These are phyloP conservation scores for Amphimedon queenslandica DNA, from an alignment of 37 sponge, comb jelly and placozoan genomes.

Conservation along the genomic window DNA sequence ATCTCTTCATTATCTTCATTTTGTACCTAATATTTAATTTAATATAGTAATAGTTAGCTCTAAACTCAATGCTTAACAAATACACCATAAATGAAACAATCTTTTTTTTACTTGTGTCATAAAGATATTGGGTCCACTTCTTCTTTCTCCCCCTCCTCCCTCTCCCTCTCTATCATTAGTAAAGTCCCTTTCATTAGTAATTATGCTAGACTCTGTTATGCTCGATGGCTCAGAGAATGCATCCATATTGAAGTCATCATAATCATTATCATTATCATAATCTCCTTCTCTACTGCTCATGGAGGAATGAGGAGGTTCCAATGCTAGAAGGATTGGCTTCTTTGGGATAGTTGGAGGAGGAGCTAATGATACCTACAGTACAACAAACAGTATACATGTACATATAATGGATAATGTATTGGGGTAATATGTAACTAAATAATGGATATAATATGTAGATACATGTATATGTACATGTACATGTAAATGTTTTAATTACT, in stretches of 20 bases:
- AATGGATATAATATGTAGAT: neutral
- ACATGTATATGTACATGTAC: neutral
- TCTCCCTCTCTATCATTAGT: neutral
- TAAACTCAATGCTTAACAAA: too few species aligned
- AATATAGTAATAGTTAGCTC: too few species aligned
- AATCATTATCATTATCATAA: too few species aligned
- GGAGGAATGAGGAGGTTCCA: conserved; percentile 16
- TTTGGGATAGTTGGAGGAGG: conserved; percentile 66
- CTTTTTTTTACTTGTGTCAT: neutral
- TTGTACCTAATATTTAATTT: too few species aligned
- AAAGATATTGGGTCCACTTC: neutral
- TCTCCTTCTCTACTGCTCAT: too few species aligned
- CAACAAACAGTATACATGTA: neutral
- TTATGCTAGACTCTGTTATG: neutral
- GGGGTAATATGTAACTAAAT: neutral
- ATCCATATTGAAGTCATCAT: neutral
- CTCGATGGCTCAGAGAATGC: conserved; percentile 1
- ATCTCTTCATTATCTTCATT: too few species aligned
- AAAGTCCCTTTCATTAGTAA: neutral
- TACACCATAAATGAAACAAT: too few species aligned
- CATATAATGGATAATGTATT: neutral
- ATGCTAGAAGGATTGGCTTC: conserved; percentile 32
- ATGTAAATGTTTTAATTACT: conserved; percentile 13
- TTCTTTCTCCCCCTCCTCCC: conserved; percentile 2
- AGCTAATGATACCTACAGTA: conserved; percentile 35